Evolutionary conservation across 92 coral and sea anemone species (phyloP), one percentile per base, ranked within the genome.

Genomic region (Bergia puertoricense): DNA sequence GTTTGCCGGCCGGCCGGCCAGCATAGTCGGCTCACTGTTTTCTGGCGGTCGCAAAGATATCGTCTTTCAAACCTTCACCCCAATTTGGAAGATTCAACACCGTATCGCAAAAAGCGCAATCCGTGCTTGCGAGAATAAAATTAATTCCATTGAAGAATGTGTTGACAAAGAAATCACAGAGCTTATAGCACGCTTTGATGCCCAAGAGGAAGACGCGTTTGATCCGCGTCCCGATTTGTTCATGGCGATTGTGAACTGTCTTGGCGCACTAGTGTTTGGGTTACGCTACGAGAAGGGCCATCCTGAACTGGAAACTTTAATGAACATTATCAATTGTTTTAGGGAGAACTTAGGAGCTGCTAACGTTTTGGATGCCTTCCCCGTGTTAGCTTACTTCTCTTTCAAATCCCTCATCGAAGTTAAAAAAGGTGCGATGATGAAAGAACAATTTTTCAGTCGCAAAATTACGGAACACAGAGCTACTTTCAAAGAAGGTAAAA

Each of bases 281-380:
- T 82, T 85, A 5, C 93, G 94, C 40, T 94, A 91, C 74, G 89
- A 76, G 9, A 85, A 83, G 54, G 89, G 69, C 15, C 91, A 96
- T 65, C 38, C 74, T 4, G 98, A 96, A 76, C 91, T 96, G 48
- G 62, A 90, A 83, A 82, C 85, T 8, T 81, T 96, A 13, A 80
- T 92, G 57, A 84, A 94, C 50, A 89, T 91, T 8, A 80, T 92
- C 16, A 83, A 89, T 2, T 86, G 91, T 67, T 94, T 96, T 62
- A 88, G 86, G 39, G 90, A 90, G 72, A 91, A 94, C n/a, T 93
- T 96, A 2, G 95, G 93, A 14, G 95, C 98, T 2, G 94, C 96
- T 65, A 93, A 91, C 82, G 82, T 93, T n/a, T 88, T 96, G 15
- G 98, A 96, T 50, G 91, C 95, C n/a, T 94, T 94, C 43, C 98